These are phyloP conservation scores for Moxostoma hubbsi DNA, from an alignment of 2,797 vertebrate genomes.

Conservation along the genomic window DNA sequence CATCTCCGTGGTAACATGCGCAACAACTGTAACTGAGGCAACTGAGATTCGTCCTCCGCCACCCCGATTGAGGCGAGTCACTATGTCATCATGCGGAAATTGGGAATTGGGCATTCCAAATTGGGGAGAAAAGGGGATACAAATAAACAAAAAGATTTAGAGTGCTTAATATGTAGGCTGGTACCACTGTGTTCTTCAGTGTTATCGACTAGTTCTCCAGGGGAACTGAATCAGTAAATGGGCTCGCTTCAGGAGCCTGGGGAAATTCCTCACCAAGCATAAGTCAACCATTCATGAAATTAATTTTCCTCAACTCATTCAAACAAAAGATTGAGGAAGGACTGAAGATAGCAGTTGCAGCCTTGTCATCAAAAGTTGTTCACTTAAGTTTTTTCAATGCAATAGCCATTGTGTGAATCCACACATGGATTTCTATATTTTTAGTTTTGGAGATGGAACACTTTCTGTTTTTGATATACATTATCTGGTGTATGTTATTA, in stretches of 20 bases:
- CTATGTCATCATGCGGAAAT: too few species aligned
- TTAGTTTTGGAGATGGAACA: neutral
- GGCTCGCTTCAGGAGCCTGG: slow-evolving; percentile 20
- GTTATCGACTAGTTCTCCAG: slow-evolving; percentile 53
- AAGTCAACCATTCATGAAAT: slow-evolving; percentile 73
- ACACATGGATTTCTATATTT: neutral
- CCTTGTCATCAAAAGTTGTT: slow-evolving; percentile 62
- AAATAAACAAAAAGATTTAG: too few species aligned
- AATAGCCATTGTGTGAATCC: neutral
- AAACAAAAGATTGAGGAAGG: slow-evolving; percentile 50
- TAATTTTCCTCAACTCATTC: slow-evolving; percentile 67
- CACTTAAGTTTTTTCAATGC: slow-evolving; percentile 57
- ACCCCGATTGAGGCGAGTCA: too few species aligned
- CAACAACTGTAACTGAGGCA: too few species aligned
- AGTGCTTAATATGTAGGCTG: slow-evolving; percentile 13
- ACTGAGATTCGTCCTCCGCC: too few species aligned
- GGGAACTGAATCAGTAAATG: slow-evolving; percentile 23
- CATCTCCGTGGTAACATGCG: too few species aligned
- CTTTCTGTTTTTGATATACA: neutral
- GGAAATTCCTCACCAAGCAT: slow-evolving; percentile 64
- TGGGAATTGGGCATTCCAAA: too few species aligned
- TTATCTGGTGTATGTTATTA: neutral
- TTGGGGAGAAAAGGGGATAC: too few species aligned
- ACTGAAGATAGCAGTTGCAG: slow-evolving; percentile 50
- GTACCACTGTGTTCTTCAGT: slow-evolving; percentile 65